A percentile compares a stretch with the other conserved stretches of the same genome.
phyloP scores from a whole-genome alignment of 2,888 invertebrate genomes.

The Cantharis rufa region DNA sequence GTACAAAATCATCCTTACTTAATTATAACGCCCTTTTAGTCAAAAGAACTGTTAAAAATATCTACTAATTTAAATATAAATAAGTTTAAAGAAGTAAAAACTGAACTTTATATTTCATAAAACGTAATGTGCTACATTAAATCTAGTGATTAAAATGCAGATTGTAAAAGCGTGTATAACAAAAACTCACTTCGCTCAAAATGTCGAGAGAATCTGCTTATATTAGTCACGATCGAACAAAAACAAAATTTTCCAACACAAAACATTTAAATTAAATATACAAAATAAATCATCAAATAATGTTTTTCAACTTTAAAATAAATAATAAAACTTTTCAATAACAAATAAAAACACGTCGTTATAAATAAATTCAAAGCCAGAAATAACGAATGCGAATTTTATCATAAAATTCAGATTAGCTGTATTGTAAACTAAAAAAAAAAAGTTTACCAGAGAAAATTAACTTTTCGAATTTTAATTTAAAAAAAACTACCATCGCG shows the following conservation, averaged over 20 bases:
- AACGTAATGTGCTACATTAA: constrained; percentile 4
- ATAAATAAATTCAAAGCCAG: neutral
- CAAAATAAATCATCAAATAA: neutral
- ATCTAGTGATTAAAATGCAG: constrained; percentile 4
- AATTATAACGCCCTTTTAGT: no score
- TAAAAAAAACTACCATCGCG: no score
- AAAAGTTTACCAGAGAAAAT: neutral
- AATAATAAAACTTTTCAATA: neutral
- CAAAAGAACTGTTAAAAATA: neutral
- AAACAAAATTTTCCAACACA: constrained; percentile 1
- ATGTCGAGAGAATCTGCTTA: constrained; percentile 1
- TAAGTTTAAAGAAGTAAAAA: neutral
- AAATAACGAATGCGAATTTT: neutral
- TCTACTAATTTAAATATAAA: neutral
- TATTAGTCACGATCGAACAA: constrained; percentile 4
- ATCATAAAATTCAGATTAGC: neutral
- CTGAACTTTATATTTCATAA: neutral
- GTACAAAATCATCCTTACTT: no score
- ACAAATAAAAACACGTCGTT: neutral
- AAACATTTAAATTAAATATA: neutral
- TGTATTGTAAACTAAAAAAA: neutral
- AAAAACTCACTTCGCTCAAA: constrained; percentile 9
- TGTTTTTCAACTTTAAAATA: neutral
- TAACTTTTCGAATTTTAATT: neutral
- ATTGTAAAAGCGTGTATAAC: constrained; percentile 4